Percentiles rank a stretch among this genome's conserved stretches.
Evolutionary conservation across 30 jellyfish, hydroid and myxozoan species (phyloP).

Genomic region (Hydra vulgaris): DNA sequence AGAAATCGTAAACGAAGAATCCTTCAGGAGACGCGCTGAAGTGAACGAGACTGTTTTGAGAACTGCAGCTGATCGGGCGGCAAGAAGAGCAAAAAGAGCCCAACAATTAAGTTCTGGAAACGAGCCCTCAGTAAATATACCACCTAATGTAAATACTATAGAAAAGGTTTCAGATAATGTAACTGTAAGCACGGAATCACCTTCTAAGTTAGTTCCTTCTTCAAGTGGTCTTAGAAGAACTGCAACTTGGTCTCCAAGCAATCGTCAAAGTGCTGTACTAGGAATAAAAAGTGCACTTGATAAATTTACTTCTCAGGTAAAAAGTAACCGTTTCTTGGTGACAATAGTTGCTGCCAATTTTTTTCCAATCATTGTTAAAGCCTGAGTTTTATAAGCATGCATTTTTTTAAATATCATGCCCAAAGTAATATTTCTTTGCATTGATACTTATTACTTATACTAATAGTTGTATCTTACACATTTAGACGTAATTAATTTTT

Average conservation of each 20-base stretch:
- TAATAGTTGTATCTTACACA: no score
- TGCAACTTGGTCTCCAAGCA: conserved; percentile 21
- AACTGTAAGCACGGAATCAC: not conserved
- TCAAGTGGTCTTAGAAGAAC: conserved; percentile 21
- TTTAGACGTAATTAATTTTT: no score
- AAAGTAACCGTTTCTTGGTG: not conserved
- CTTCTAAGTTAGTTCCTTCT: not conserved
- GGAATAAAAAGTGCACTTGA: not conserved
- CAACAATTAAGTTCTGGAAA: not conserved
- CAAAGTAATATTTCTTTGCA: no score
- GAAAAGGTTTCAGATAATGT: not conserved
- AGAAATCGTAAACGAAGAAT: not conserved
- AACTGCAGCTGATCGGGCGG: conserved; percentile 46
- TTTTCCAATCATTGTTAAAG: no score
- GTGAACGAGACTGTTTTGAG: conserved; percentile 19
- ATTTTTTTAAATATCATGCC: no score
- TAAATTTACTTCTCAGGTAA: not conserved
- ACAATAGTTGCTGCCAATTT: no score
- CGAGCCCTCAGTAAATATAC: not conserved
- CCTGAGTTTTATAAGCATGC: no score
- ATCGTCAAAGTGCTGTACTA: not conserved
- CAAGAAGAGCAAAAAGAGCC: conserved; percentile 40
- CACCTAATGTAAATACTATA: not conserved
- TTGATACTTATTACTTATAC: no score
- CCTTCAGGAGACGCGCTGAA: conserved; percentile 1